Base-by-base conservation (phyloP, 2,888 invertebrate genomes). In the Cistogaster globosa region DNA sequence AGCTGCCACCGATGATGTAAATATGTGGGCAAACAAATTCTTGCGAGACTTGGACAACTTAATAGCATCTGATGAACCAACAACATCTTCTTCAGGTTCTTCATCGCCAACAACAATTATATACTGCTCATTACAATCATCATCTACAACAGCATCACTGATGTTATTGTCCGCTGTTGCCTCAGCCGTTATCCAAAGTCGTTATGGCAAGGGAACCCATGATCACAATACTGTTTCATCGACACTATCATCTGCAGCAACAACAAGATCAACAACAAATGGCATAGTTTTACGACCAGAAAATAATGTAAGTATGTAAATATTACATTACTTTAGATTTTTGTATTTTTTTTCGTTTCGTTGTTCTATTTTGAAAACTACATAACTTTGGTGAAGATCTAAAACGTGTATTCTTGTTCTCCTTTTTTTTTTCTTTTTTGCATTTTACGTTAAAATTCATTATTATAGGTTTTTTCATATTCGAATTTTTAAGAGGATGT, bases 11-110 rank as follows among this genome's bases (percentile, higher is more conserved):
- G 91, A 91, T 87, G 92, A 92, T 89, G 91, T 92, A 71, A 92
- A 92, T 89, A 89, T 92, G 89, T 92, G 92, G 92, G 92, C 92
- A 88, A 91, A 91, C 89, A 92, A 91, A 90, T 92, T 92, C 89
- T 89, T 92, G 87, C 92, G 90, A 88, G 92, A 92, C 89, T 90
- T 92, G 89, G 92, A 92, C 89, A 92, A 90, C 89, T 90, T 92
- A 90, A 92, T 92, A 91, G 90, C 90, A 88, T 88, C 90, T 86
- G 91, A 91, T 90, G 91, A 92, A 88, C 87, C 88, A 71, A 71
- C 86, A 69, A 82, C 82, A 77, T 83, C 82, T 83, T 83, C 82
- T 77, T 83, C 76, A 77, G 76, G 69, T 65, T 58, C 87, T 75
- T 81, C 89, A 86, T 90, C 90, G 75, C 88, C 90, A 80, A 90